Evolutionary conservation across 1,140 invertebrate genomes (phyloP).

Genomic region (Cydia pomonella): DNA sequence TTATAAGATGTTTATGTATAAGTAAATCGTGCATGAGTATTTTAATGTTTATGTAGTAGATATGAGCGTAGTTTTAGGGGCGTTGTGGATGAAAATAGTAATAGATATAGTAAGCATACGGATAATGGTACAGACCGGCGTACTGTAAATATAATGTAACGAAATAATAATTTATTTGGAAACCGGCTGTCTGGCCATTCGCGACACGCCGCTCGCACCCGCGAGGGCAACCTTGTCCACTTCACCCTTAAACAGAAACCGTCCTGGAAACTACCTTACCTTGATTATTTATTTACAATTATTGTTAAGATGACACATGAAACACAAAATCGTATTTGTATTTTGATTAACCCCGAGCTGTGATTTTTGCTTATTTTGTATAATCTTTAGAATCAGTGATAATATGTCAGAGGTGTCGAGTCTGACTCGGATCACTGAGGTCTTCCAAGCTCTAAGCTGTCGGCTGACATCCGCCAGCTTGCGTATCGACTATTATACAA

Average conservation of each 20-base stretch:
- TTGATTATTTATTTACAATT: slow-evolving; percentile 77
- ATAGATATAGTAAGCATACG: slow-evolving; percentile 38
- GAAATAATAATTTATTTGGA: slow-evolving; percentile 33
- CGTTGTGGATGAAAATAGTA: slow-evolving; percentile 53
- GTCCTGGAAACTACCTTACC: slow-evolving; percentile 68
- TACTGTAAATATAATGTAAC: slow-evolving; percentile 60
- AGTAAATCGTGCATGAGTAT: slow-evolving; percentile 66
- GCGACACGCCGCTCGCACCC: background rate
- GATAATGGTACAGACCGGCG: slow-evolving; percentile 37
- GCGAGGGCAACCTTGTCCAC: slow-evolving; percentile 45
- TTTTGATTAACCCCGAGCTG: slow-evolving; percentile 79
- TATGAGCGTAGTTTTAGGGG: slow-evolving; percentile 54
- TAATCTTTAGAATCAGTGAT: slow-evolving; percentile 60
- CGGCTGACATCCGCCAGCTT: slow-evolving; percentile 35
- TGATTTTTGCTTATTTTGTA: slow-evolving; percentile 77
- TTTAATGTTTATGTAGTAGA: slow-evolving; percentile 58
- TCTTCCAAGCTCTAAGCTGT: slow-evolving; percentile 50
- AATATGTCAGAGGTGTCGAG: slow-evolving; percentile 39
- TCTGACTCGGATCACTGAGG: slow-evolving; percentile 49
- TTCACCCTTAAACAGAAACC: slow-evolving; percentile 61
- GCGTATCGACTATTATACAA: slow-evolving; percentile 53
- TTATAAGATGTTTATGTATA: slow-evolving; percentile 70
- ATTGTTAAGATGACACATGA: slow-evolving; percentile 64
- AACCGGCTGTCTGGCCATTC: background rate
- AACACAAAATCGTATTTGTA: slow-evolving; percentile 73